phyloP scores from a whole-genome alignment of 1,140 invertebrate genomes.

The Heliconius melpomene region DNA sequence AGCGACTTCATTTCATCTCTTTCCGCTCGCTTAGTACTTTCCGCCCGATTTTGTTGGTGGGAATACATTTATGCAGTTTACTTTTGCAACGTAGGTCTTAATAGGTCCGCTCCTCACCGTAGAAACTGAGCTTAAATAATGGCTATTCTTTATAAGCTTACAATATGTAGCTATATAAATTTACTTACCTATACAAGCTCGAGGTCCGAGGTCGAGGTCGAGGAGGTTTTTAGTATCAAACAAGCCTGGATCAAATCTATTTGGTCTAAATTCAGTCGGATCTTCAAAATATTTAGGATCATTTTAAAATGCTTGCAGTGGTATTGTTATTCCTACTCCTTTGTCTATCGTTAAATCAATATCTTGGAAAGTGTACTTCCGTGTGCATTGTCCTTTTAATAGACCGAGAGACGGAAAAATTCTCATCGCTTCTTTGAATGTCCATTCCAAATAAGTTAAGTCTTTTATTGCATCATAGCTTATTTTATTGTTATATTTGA shows the following conservation, averaged over 20 bases:
- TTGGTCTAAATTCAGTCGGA: slow-evolving; percentile 81
- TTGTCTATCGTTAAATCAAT: slow-evolving; percentile 66
- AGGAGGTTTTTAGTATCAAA: slow-evolving; percentile 50
- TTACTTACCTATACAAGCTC: slow-evolving; percentile 60
- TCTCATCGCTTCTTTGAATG: slow-evolving; percentile 78
- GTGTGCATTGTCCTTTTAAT: slow-evolving; percentile 65
- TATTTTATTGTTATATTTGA: slow-evolving; percentile 62
- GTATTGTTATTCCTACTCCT: slow-evolving; percentile 63
- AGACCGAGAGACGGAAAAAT: slow-evolving; percentile 74
- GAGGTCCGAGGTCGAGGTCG: too few species aligned
- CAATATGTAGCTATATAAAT: not conserved
- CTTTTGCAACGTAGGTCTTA: too few species aligned
- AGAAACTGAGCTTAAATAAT: too few species aligned
- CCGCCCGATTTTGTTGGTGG: too few species aligned
- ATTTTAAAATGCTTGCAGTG: slow-evolving; percentile 78
- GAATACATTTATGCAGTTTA: too few species aligned
- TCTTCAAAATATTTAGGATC: slow-evolving; percentile 80
- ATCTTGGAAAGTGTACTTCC: slow-evolving; percentile 74
- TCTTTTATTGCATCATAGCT: slow-evolving; percentile 76
- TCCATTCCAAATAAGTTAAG: slow-evolving; percentile 74
- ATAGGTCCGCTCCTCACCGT: too few species aligned
- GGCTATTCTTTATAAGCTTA: too few species aligned
- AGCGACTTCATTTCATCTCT: too few species aligned
- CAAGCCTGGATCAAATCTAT: slow-evolving; percentile 77
- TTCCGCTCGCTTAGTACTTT: too few species aligned